Percentiles rank a stretch among this genome's conserved stretches.
phyloP scores from a whole-genome alignment of 2,113 vertebrate genomes.

The Psittacus erithacus region DNA sequence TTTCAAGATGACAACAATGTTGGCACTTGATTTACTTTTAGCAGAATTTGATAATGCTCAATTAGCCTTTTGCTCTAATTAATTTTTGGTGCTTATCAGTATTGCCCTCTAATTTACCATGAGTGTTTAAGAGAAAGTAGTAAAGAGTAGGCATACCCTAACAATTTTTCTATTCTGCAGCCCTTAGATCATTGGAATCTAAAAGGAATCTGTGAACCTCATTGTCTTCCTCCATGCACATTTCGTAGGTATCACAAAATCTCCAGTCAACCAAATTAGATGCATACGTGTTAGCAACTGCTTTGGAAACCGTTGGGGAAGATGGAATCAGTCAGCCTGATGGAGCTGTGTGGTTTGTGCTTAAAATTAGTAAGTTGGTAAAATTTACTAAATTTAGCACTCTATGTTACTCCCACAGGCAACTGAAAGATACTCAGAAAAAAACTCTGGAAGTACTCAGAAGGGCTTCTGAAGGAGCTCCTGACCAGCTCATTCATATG shows the following conservation, averaged over 20 bases:
- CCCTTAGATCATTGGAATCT: background rate
- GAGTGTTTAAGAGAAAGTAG: background rate
- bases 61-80: conserved; percentile 25
- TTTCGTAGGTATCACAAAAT: background rate
- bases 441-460: background rate
- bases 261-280: background rate
- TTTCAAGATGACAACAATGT: conserved; percentile 42
- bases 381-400: background rate
- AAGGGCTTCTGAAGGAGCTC: background rate
- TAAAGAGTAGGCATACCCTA: background rate
- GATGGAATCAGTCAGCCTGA: background rate
- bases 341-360: background rate
- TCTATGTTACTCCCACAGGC: background rate
- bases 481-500: background rate
- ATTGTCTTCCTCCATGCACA: background rate
- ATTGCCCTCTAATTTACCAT: conserved; percentile 6
- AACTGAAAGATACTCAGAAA: background rate
- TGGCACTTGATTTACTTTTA: conserved; percentile 53
- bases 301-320: background rate
- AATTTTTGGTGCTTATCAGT: conserved; percentile 21
- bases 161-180: background rate
- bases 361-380: background rate
- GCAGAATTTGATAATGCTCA: conserved; percentile 41
- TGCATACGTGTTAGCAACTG: background rate
- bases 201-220: background rate